phyloP scores from a whole-genome alignment of 2,888 invertebrate genomes.

The Heliothis peltigera region DNA sequence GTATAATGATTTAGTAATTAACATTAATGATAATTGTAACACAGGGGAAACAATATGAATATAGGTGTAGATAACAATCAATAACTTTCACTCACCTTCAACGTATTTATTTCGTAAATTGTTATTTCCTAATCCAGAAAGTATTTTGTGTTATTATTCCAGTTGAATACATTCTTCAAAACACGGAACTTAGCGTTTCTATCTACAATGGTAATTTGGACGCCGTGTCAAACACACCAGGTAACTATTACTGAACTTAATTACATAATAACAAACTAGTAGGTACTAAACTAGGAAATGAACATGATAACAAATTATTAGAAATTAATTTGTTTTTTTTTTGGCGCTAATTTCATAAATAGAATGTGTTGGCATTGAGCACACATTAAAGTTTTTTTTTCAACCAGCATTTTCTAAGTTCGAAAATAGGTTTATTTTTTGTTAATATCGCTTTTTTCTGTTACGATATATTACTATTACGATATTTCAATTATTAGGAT shows the following conservation, averaged over 20 bases:
- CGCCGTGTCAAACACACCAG: conserved; percentile 95
- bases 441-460: too few species aligned
- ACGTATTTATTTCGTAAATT: neutral
- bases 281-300: conserved; percentile 11
- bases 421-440: too few species aligned
- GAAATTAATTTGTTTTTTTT: neutral
- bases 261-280: neutral
- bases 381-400: neutral
- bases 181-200: conserved; percentile 91
- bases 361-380: conserved; percentile 8
- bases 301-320: neutral
- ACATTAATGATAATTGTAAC: too few species aligned
- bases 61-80: neutral
- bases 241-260: conserved; percentile 73
- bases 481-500: too few species aligned
- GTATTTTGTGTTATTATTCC: conserved; percentile 63
- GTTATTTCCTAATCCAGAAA: neutral
- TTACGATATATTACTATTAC: too few species aligned
- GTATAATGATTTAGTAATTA: too few species aligned
- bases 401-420: neutral
- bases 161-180: conserved; percentile 92
- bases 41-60: too few species aligned
- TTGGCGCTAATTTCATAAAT: conserved; percentile 17
- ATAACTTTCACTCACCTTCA: neutral
- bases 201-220: conserved; percentile 95